Percentiles rank a stretch among this genome's conserved stretches.
These are phyloP conservation scores for Candoia aspera DNA, from an alignment of 2,113 vertebrate species.

Conservation along the genomic window DNA sequence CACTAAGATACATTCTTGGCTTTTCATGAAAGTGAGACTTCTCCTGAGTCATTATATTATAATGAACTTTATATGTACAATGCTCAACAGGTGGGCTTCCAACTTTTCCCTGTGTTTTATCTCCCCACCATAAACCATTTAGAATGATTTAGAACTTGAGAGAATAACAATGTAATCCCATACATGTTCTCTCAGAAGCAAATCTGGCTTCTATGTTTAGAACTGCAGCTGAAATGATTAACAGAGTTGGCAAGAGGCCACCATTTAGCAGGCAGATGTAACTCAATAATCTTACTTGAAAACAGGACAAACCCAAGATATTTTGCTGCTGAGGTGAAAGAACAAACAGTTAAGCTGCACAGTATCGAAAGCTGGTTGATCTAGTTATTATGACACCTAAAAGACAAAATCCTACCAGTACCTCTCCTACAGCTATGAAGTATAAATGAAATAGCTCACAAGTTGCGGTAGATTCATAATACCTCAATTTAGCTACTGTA, in stretches of 20 bases:
- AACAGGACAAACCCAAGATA: background rate
- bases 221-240: background rate
- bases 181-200: background rate
- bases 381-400: background rate
- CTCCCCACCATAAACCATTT: background rate
- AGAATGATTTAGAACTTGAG: background rate
- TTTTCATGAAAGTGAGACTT: slow-evolving; percentile 42
- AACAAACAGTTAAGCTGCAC: background rate
- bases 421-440: background rate
- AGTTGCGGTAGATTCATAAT: background rate
- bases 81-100: background rate
- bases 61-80: background rate
- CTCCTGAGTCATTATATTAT: slow-evolving; percentile 25
- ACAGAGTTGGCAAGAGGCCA: background rate
- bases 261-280: slow-evolving; percentile 10
- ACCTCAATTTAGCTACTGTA: background rate
- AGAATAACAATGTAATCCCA: background rate
- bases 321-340: background rate
- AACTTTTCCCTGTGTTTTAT: background rate
- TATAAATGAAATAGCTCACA: background rate
- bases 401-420: background rate
- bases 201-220: background rate
- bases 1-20: slow-evolving; percentile 34
- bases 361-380: background rate
- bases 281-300: slow-evolving; percentile 21